Percentiles rank a stretch among this genome's conserved stretches.
These are phyloP conservation scores for Kradibia gibbosae DNA, from an alignment of 1,140 invertebrate species.

Conservation along the genomic window DNA sequence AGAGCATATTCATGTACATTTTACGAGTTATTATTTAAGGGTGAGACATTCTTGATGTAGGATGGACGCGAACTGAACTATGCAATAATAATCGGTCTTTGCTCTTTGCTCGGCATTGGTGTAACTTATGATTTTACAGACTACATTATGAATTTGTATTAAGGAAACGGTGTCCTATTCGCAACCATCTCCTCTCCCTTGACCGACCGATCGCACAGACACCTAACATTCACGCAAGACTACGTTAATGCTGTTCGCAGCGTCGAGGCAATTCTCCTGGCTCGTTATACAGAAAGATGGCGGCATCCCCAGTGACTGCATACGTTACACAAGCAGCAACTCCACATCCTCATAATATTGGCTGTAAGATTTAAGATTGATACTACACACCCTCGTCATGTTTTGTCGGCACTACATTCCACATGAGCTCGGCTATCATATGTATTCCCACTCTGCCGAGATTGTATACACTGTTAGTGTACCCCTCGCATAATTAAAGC, in stretches of 20 bases:
- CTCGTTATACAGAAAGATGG: not conserved
- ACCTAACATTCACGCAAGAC: no score
- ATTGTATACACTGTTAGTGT: no score
- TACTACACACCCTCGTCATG: not conserved
- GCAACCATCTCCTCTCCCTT: not conserved
- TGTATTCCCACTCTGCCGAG: no score
- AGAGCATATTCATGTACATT: not conserved
- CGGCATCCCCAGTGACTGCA: not conserved
- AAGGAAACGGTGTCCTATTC: not conserved
- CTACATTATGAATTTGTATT: slow-evolving; percentile 6
- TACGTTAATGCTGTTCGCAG: not conserved
- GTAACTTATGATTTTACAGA: not conserved
- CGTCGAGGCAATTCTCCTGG: not conserved
- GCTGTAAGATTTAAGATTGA: not conserved
- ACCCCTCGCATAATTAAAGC: no score
- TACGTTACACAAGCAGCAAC: not conserved
- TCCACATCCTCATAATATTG: not conserved
- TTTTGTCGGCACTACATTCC: not conserved
- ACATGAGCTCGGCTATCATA: not conserved
- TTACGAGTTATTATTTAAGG: slow-evolving; percentile 5
- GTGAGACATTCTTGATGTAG: not conserved
- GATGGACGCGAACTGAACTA: not conserved
- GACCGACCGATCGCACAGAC: not conserved
- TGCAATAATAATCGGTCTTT: not conserved
- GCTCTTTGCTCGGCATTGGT: not conserved